Conservation (phyloP, 2,113 vertebrate genomes). For the Elgaria multicarinata region DNA sequence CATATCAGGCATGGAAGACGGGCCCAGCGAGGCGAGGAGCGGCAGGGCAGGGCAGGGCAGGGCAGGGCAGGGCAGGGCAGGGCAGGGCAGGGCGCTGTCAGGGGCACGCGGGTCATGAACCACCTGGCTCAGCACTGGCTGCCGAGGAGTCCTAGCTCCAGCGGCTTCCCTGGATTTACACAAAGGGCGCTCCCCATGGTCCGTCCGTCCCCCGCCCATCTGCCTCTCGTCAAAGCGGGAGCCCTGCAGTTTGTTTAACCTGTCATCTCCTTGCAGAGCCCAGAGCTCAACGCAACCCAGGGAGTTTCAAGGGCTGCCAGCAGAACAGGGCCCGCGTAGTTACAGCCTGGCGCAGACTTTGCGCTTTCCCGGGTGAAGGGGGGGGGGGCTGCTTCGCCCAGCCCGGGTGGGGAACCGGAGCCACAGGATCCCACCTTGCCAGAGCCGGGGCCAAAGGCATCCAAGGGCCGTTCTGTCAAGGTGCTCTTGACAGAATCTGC, state of each 20-base stretch:
- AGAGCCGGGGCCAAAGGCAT: background rate
- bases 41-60: background rate
- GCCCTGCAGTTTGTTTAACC: background rate
- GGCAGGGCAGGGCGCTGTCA: background rate
- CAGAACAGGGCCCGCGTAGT: background rate
- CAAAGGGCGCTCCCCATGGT: background rate
- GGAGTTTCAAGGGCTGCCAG: background rate
- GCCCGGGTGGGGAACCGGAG: background rate
- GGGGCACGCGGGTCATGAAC: too few species aligned
- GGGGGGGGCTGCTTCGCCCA: background rate
- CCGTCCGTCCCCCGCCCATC: background rate
- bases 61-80: background rate
- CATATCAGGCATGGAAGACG: background rate
- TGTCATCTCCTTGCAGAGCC: background rate
- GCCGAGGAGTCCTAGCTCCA: background rate
- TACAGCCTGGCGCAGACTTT: rapidly evolving
- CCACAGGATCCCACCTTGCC: too few species aligned
- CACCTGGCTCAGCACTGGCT: background rate
- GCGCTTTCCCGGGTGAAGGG: background rate
- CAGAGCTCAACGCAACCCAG: background rate
- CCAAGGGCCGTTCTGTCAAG: background rate
- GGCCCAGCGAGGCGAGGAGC: background rate
- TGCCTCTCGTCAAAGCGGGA: background rate
- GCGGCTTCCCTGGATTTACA: conserved; percentile 42
- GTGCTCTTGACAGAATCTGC: background rate